Evolutionary conservation across 2,888 invertebrate species (phyloP), one percentile per base, ranked within the genome.

Genomic region (Caenorhabditis macrosperma): DNA sequence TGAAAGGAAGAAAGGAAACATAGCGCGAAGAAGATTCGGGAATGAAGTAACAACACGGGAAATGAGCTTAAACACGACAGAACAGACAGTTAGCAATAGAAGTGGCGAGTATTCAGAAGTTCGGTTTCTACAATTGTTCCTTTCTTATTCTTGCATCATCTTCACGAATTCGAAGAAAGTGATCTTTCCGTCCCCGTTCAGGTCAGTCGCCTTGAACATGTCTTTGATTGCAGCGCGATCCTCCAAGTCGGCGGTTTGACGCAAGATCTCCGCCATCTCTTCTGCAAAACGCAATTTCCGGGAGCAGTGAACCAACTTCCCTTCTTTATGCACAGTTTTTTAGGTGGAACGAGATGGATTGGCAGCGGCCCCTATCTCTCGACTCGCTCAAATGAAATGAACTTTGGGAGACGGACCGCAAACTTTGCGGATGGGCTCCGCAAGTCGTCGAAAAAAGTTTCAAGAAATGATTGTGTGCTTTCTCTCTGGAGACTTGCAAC

Each of bases 161-260:
- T 82, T 80, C 38, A 89, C 84, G 57, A 89, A 89, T 61, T 89
- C 87, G 26, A 83, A 67, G 79, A 88, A 89, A 15, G 85, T 79
- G 69, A 89, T 88, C 26, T 85, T 77, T 54, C 89, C 89, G 63
- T 88, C 87, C 24, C 85, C 82, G 64, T 89, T 86, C 24, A 77
- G 59, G 63, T 89, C 88, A n/a, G 88, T 86, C 1, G 85, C 83
- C 50, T 82, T 75, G 83, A 88, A 88, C 85, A 88, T 84, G 10
- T 87, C 85, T 9, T 69, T 63, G 48, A 88, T 84, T 17, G 83
- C 81, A 33, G 83, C 75, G 20, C 80, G 59, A 71, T 88, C 87
- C 28, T 74, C 78, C 44, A 88, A 64, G 50, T 85, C 88, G 26
- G 86, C 87, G 30, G 87, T 86, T 61, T 80, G 69, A 68, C 67